A percentile compares a stretch with the other conserved stretches of the same genome.
These are phyloP conservation scores for Centropus unirufus DNA, from an alignment of 2,113 vertebrate species.

Conservation along the genomic window DNA sequence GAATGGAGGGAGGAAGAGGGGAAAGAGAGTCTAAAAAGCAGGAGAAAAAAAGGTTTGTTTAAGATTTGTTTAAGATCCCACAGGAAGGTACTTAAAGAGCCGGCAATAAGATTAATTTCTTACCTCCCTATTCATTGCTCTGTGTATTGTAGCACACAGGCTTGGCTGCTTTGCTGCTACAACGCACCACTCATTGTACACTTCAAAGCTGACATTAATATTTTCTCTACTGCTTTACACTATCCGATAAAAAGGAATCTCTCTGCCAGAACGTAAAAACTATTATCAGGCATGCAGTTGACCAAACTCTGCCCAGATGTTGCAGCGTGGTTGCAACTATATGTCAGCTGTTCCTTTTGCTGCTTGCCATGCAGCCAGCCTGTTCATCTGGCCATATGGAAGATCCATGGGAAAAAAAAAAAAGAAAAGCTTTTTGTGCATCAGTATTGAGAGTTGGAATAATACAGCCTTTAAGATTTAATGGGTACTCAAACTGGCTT, in stretches of 20 bases:
- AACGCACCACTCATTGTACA: neutral
- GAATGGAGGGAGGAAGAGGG: neutral
- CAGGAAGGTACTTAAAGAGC: neutral
- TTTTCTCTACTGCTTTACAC: constrained; percentile 18
- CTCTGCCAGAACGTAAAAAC: constrained; percentile 41
- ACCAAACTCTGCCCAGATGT: constrained; percentile 74
- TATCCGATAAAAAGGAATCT: constrained; percentile 9
- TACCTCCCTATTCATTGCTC: neutral
- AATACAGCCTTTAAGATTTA: constrained; percentile 78
- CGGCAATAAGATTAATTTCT: neutral
- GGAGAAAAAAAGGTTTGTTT: neutral
- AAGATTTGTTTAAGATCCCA: neutral
- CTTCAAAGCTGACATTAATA: constrained; percentile 13
- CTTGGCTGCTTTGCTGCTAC: neutral
- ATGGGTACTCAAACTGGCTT: constrained; percentile 75
- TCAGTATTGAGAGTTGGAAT: constrained; percentile 70
- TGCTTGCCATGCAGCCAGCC: constrained; percentile 63
- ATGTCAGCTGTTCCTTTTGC: constrained; percentile 74
- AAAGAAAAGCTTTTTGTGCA: constrained; percentile 69
- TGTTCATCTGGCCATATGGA: constrained; percentile 76
- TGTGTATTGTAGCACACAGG: neutral
- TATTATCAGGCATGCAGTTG: constrained; percentile 57
- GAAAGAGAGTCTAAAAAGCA: neutral
- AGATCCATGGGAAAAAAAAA: constrained; percentile 61
- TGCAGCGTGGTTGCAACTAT: constrained; percentile 64